Conservation (phyloP, 2,113 vertebrate species). For the Protobothrops flavoviridis region DNA sequence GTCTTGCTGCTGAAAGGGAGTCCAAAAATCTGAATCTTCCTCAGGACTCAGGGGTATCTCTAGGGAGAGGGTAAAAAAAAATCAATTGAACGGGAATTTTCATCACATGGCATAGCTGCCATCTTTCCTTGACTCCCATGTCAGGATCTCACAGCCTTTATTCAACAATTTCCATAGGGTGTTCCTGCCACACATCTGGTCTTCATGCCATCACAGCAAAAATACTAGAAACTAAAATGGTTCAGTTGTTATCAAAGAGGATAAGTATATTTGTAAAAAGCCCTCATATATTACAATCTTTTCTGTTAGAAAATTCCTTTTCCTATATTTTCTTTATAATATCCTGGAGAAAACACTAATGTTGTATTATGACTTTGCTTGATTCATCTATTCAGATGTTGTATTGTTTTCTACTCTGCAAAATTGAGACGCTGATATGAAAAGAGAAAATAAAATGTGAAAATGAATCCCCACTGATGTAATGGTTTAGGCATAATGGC, state of each 20-base stretch:
- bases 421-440: not conserved
- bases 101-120: not conserved
- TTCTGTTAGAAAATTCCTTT: not conserved
- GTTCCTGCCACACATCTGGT: not conserved
- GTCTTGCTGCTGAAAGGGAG: not conserved
- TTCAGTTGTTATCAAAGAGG: not conserved
- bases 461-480: not conserved
- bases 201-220: not conserved
- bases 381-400: not conserved
- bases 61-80: not conserved
- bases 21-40: not conserved
- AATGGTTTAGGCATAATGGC: too few relatives aligned
- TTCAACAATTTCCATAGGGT: not conserved
- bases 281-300: not conserved
- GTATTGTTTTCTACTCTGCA: not conserved
- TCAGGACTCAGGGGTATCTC: not conserved
- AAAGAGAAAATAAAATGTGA: not conserved
- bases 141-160: not conserved
- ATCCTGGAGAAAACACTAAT: not conserved
- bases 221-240: not conserved
- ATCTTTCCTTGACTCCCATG: not conserved
- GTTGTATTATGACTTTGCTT: not conserved
- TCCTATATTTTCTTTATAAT: not conserved
- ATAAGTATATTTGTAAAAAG: not conserved
- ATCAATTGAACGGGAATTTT: not conserved